Evolutionary conservation across 2,113 vertebrate genomes (phyloP), one percentile per base, ranked within the genome.

Genomic region (Struthidea cinerea): DNA sequence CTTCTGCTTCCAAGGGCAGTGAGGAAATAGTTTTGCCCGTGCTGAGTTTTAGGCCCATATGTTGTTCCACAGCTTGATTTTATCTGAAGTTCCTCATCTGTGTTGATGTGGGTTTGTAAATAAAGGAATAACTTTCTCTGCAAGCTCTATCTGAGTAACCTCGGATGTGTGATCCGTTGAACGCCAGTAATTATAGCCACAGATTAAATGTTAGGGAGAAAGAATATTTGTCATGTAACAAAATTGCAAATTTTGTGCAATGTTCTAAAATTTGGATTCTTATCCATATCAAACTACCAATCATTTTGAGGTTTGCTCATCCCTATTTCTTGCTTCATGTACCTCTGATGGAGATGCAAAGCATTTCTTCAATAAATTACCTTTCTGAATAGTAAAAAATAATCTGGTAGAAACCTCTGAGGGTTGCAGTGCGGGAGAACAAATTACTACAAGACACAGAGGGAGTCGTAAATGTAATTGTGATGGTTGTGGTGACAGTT

Each of bases 371-470:
- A 90, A 92, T 93, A 92, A 95, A 96, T 96, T 96, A 93, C 83
- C 92, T 96, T 93, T 91, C 95, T 91, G 83, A 93, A 93, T 94
- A 87, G 77, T 84, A 95, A 96, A 96, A 90, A 96, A 89, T 95
- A 96, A 96, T 94, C 90, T 94, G 35, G n/a, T 87, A 76, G 93
- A 92, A 95, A 90, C 56, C 94, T 92, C 90, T 71, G 74, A 92
- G 93, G 92, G 88, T 87, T 75, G 83, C 88, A 90, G 28, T 65
- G 69, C 56, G 0, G 56, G 83, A 90, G 88, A 96, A 89, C 94
- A 95, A 96, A 95, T 96, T 92, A 94, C 93, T 97, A 92, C 89
- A 96, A 94, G 90, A 92, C 90, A 79, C 90, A 84, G 88, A 93
- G 89, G 94, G 88, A 96, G 94, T 92, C 89, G 92, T 89, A 95